Percentiles rank a stretch among this genome's conserved stretches.
Conservation (phyloP, 2,113 vertebrate species). For the Catharus minimus region DNA sequence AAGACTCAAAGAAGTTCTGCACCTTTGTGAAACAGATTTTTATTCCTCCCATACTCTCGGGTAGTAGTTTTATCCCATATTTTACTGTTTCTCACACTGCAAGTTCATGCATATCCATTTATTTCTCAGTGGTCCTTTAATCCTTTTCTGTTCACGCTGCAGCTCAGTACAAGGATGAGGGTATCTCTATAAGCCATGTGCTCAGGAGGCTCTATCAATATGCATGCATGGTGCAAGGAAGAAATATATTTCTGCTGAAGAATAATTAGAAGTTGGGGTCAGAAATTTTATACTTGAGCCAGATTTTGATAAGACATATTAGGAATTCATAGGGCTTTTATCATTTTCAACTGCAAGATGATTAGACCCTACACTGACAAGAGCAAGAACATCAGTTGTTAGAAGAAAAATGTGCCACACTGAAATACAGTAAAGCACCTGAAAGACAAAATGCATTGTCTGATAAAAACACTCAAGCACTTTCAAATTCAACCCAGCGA, state of each 20-base stretch:
- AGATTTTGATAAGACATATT: conserved; percentile 63
- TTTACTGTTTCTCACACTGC: background rate
- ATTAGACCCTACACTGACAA: conserved; percentile 49
- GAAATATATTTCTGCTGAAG: conserved; percentile 17
- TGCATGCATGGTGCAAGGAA: background rate
- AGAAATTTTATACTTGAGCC: conserved; percentile 34
- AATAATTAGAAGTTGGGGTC: conserved; percentile 42
- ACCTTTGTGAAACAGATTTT: conserved; percentile 21
- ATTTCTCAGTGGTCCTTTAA: conserved; percentile 21
- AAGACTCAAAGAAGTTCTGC: background rate
- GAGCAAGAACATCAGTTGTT: conserved; percentile 46
- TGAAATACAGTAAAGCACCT: conserved; percentile 19
- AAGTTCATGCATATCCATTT: background rate
- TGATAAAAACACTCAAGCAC: conserved; percentile 30
- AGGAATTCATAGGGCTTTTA: conserved; percentile 58
- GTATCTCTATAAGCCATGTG: background rate
- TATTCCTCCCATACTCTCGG: background rate
- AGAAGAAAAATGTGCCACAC: conserved; percentile 13
- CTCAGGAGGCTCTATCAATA: conserved; percentile 18
- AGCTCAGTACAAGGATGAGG: background rate
- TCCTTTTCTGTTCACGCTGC: background rate
- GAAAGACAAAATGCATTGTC: background rate
- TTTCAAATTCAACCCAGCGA: conserved; percentile 37
- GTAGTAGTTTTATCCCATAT: background rate
- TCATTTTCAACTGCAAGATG: conserved; percentile 42